These are phyloP conservation scores for Leucophenga maculata DNA, from an alignment of 2,888 invertebrate species.

Conservation along the genomic window DNA sequence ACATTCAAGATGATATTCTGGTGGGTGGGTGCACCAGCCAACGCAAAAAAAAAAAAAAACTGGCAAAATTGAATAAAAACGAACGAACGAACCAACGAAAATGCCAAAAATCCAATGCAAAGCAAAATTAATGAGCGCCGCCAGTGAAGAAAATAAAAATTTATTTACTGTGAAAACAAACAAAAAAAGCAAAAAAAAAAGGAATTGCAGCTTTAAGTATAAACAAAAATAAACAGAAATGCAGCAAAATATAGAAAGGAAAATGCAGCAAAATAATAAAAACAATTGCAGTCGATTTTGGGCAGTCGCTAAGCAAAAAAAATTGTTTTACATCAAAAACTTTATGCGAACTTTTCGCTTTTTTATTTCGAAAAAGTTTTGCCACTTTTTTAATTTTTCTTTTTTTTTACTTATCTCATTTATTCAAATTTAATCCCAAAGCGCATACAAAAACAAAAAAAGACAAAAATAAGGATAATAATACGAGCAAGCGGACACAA, in stretches of 20 bases:
- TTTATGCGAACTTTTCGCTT: background rate
- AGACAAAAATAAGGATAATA: too few species aligned
- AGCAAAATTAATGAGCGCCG: constrained; percentile 7
- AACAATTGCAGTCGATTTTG: constrained; percentile 9
- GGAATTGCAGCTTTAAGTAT: too few species aligned
- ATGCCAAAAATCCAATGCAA: background rate
- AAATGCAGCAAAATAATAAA: constrained; percentile 1
- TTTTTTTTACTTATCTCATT: constrained; percentile 10
- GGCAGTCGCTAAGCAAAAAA: background rate
- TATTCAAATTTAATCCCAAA: constrained; percentile 26
- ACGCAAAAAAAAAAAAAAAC: background rate
- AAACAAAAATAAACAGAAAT: too few species aligned
- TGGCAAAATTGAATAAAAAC: background rate
- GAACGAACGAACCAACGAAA: background rate
- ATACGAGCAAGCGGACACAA: background rate
- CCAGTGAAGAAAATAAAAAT: background rate
- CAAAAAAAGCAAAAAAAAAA: too few species aligned
- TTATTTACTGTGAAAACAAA: too few species aligned
- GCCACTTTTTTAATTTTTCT: background rate
- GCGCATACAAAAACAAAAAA: constrained; percentile 2
- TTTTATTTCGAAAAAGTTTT: background rate
- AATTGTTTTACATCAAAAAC: background rate
- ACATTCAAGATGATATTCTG: background rate
- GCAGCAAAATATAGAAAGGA: background rate
- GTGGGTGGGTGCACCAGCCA: too few species aligned